These are phyloP conservation scores for Psittacula derbiana DNA, from an alignment of 2,797 vertebrate genomes.

Conservation along the genomic window DNA sequence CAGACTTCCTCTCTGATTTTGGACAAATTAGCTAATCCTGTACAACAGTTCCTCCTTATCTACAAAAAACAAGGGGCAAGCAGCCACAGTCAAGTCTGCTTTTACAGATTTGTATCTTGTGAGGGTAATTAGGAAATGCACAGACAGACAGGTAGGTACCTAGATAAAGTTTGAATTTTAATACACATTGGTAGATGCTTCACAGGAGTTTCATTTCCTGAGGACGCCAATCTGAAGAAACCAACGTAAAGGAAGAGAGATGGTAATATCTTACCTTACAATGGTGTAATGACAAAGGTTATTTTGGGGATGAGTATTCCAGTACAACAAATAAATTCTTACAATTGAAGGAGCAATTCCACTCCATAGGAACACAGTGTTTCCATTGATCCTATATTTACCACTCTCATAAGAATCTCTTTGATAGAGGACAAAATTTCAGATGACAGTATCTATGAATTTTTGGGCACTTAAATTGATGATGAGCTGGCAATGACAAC, in stretches of 20 bases:
- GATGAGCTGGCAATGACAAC: accelerated
- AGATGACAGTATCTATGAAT: neutral
- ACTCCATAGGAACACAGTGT: accelerated
- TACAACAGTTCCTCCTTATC: neutral
- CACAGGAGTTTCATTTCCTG: neutral
- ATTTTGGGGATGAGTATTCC: accelerated
- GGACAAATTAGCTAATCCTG: neutral
- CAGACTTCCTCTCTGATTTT: neutral
- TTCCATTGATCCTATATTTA: neutral
- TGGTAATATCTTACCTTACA: neutral
- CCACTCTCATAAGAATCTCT: neutral
- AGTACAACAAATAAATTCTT: neutral
- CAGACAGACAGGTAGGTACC: neutral
- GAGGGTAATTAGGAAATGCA: neutral
- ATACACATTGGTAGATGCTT: neutral
- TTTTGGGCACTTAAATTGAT: neutral
- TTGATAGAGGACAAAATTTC: neutral
- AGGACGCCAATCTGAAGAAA: neutral
- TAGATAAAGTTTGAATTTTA: neutral
- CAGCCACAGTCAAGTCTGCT: neutral
- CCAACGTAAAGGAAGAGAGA: neutral
- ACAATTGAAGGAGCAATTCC: neutral
- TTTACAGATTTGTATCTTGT: neutral
- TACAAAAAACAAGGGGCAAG: neutral
- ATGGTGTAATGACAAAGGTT: neutral